Base-by-base conservation (phyloP, 1,140 invertebrate genomes). In the Copidosoma floridanum region DNA sequence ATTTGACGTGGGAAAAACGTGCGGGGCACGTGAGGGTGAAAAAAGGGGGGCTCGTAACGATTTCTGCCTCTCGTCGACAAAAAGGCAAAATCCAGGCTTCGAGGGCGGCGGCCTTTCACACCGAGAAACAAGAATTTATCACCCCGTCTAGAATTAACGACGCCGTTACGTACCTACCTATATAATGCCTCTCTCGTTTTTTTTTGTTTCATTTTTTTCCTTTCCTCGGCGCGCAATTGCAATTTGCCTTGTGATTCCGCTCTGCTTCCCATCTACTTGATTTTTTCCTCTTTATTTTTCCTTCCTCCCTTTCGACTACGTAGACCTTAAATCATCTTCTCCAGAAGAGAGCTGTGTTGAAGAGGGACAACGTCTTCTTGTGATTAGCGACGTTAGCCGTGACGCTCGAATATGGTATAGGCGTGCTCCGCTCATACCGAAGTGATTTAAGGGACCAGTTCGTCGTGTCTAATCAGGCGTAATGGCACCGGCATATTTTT, bases 391-490 rank as follows among this genome's bases (percentile, higher is more conserved):
- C n/a, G n/a, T n/a, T n/a, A n/a, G n/a, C n/a, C n/a, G n/a, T n/a
- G n/a, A n/a, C n/a, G n/a, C n/a, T n/a, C n/a, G n/a, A n/a, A n/a
- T n/a, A n/a, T n/a, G n/a, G n/a, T n/a, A n/a, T n/a, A n/a, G n/a
- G n/a, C n/a, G n/a, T n/a, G n/a, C n/a, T n/a, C n/a, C n/a, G n/a
- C n/a, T n/a, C n/a, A n/a, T n/a, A n/a, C n/a, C n/a, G n/a, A n/a
- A n/a, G 38, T 52, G 50, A 52, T 52, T 52, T 52, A 52, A 52
- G 50, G 27, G 50, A n/a, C 32, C 38, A n/a, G n/a, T 52, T 52
- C 35, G 50, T 18, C n/a, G 8, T 32, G 50, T 20, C 32, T 52
- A 52, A 52, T 52, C 38, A 38, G n/a, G 35, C 50, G 32, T 52
- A 52, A 52, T 52, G 32, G 48, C 18, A n/a, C n/a, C 27, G 48